phyloP scores from a whole-genome alignment of 2,797 vertebrate genomes.

The Amblyraja radiata region DNA sequence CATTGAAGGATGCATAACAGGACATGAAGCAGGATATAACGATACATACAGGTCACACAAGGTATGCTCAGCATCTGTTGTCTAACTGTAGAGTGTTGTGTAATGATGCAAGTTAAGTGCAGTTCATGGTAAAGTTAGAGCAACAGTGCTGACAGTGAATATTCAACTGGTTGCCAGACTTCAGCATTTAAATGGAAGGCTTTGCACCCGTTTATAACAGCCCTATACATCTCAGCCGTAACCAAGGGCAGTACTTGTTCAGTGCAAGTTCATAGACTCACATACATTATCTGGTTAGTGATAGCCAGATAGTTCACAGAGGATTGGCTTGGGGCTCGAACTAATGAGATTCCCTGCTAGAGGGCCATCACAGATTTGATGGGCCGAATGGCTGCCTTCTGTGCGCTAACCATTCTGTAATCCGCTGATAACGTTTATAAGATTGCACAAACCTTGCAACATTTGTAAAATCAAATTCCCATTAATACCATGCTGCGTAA shows the following conservation, averaged over 20 bases:
- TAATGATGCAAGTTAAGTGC: neutral
- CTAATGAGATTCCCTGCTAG: no score
- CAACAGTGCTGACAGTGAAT: neutral
- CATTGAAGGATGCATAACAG: neutral
- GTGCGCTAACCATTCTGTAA: no score
- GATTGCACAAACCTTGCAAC: neutral
- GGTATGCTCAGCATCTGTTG: neutral
- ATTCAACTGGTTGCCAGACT: neutral
- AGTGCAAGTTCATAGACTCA: neutral
- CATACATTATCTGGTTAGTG: no score
- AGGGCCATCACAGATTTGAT: no score
- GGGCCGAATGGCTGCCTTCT: no score
- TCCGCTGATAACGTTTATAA: neutral
- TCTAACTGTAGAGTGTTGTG: neutral
- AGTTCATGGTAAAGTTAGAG: neutral
- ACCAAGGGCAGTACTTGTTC: neutral
- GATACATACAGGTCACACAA: neutral
- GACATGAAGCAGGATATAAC: neutral
- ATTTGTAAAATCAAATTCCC: neutral
- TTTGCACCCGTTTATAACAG: neutral
- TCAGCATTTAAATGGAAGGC: neutral
- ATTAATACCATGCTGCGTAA: neutral
- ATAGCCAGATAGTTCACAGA: neutral
- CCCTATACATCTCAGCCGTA: neutral
- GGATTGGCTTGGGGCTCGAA: no score